Evolutionary conservation across 2,113 vertebrate genomes (phyloP), one percentile per base, ranked within the genome.

Genomic region (Carassius auratus): DNA sequence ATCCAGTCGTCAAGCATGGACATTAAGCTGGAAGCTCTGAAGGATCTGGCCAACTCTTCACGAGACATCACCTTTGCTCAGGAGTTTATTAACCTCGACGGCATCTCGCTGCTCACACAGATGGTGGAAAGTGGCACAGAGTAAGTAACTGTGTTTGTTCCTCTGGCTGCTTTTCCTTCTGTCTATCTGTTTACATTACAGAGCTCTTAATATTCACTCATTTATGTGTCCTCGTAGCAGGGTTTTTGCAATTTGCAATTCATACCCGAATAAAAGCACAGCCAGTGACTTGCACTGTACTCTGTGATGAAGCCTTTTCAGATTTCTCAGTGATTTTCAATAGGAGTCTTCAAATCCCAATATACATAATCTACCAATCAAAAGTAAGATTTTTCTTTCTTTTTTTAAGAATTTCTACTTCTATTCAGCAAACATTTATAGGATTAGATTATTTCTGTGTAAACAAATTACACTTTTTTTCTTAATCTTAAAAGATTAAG

Each of bases 51-150:
- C 90, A 98, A 93, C 59, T 96, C 96, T 0, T 99, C 98, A 7
- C 91, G 97, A 2, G 98, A 99, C 88, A 92, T 99, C 92, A 99
- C 98, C 0, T 99, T 99, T 84, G 98, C 98, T 21, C 97, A 98
- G 90, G 98, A 99, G 92, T 99, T 99, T 89, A 99, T 99, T 90
- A 99, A 99, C 93, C 95, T 99, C 85, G 97, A 99, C 19, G 98
- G 98, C 76, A 98, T 99, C 95, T 97, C 95, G 33, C 94, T 97
- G 78, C 96, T 99, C 85, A 99, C 97, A 0, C 97, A 97, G 92
- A 99, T 99, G 97, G 98, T 99, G 83, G 98, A 99, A 93, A 99
- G 97, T 0, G 97, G 98, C 85, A 98, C 96, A 0, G 98, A 99
- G 98, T 99, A 95, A 97, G 98, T 95, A 10, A 78, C 55, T 77